Conservation (phyloP, 2,113 vertebrate species). For the Tricholaema leucomelas region DNA sequence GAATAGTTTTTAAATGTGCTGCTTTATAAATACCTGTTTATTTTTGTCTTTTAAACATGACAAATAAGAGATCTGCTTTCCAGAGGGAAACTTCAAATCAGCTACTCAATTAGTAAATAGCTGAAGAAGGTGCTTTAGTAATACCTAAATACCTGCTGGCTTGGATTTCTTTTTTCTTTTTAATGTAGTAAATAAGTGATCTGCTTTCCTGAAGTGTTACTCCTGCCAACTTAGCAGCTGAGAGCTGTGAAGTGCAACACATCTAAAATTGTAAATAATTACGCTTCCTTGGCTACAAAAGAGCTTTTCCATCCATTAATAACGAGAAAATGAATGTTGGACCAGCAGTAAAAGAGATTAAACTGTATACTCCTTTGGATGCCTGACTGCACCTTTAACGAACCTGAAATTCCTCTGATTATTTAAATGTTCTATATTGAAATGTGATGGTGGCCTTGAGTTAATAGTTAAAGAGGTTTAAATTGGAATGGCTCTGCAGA, state of each 20-base stretch:
- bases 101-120: background rate
- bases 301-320: slow-evolving; percentile 85
- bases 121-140: background rate
- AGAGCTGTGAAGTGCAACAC: slow-evolving; percentile 75
- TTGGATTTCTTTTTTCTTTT: background rate
- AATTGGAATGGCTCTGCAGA: slow-evolving; percentile 56
- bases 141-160: background rate
- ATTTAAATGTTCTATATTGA: slow-evolving; percentile 74
- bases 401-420: slow-evolving; percentile 78
- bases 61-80: slow-evolving; percentile 70
- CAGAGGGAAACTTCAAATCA: background rate
- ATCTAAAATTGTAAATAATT: slow-evolving; percentile 81
- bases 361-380: slow-evolving; percentile 79
- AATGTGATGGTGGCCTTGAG: slow-evolving; percentile 70
- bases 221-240: slow-evolving; percentile 56
- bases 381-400: slow-evolving; percentile 83
- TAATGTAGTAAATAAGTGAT: slow-evolving; percentile 68
- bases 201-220: slow-evolving; percentile 56
- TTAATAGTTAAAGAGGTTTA: slow-evolving; percentile 76
- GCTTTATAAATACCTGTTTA: slow-evolving; percentile 2
- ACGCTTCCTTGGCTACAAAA: slow-evolving; percentile 72
- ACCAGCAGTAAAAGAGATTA: slow-evolving; percentile 80
- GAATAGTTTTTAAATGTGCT: background rate
- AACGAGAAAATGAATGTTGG: slow-evolving; percentile 83
- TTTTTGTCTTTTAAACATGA: slow-evolving; percentile 22